Percentiles rank a stretch among this genome's conserved stretches.
Evolutionary conservation across 35 echinoderm and acorn worm genomes (phyloP).

Genomic region (Ophiothrix spiculata): DNA sequence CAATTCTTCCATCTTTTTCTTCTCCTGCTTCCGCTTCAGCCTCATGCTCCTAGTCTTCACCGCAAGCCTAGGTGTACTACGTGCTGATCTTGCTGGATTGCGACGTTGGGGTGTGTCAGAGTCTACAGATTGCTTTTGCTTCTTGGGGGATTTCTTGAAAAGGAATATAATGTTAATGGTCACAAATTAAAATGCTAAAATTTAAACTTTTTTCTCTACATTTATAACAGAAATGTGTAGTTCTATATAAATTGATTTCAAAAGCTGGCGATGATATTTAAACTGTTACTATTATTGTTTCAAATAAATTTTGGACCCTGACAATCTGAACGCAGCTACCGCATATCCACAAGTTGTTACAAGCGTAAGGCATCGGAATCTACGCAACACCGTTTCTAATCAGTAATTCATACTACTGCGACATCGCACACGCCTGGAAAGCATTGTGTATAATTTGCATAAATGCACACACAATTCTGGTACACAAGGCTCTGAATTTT

Average conservation of each 20-base stretch:
- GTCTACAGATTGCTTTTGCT: slow-evolving; percentile 16
- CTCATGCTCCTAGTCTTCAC: slow-evolving; percentile 15
- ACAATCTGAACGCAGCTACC: not conserved
- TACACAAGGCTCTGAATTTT: too few species aligned
- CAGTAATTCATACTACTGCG: too few species aligned
- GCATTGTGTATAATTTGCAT: too few species aligned
- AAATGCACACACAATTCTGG: too few species aligned
- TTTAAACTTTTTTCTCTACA: not conserved
- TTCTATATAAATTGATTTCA: not conserved
- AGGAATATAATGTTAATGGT: not conserved
- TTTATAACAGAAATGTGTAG: not conserved
- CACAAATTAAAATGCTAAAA: not conserved
- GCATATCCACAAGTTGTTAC: too few species aligned
- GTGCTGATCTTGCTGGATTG: slow-evolving; percentile 36
- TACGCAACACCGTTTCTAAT: too few species aligned
- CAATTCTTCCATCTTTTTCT: slow-evolving; percentile 9
- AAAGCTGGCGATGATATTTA: not conserved
- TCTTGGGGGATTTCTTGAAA: slow-evolving; percentile 27
- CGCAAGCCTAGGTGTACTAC: slow-evolving; percentile 16
- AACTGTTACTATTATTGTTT: not conserved
- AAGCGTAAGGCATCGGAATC: too few species aligned
- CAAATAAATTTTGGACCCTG: not conserved
- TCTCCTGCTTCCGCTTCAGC: slow-evolving; percentile 2
- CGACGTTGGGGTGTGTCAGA: slow-evolving; percentile 7
- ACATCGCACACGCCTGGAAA: too few species aligned